phyloP scores from a whole-genome alignment of 2,888 invertebrate genomes.

The Eugnorisma glareosa region DNA sequence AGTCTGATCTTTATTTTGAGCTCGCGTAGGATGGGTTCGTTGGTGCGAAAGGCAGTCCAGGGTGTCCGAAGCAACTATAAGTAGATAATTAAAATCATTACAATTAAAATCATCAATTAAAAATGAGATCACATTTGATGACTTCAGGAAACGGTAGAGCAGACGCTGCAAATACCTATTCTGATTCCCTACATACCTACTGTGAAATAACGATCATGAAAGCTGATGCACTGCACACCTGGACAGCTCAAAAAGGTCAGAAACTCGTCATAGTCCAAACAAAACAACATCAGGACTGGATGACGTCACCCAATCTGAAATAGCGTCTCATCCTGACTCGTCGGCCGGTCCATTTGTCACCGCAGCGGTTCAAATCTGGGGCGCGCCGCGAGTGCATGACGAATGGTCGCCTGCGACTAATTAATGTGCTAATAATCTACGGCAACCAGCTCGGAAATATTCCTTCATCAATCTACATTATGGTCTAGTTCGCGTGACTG shows the following conservation, averaged over 20 bases:
- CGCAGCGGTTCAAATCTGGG: conserved; percentile 64
- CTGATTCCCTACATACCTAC: neutral
- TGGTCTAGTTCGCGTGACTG: conserved; percentile 39
- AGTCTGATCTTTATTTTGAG: too few species aligned
- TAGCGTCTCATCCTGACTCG: conserved; percentile 46
- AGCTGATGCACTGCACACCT: conserved; percentile 11
- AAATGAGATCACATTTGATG: neutral
- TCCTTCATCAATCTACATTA: conserved; percentile 63
- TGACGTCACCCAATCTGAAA: conserved; percentile 48
- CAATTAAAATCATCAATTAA: too few species aligned
- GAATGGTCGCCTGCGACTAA: conserved; percentile 63
- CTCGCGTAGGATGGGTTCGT: too few species aligned
- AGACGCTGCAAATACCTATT: neutral
- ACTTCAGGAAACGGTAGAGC: neutral
- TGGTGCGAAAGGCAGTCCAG: too few species aligned
- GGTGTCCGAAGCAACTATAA: neutral
- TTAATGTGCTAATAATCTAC: conserved; percentile 66
- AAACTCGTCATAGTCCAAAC: conserved; percentile 23
- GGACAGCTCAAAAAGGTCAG: conserved; percentile 14
- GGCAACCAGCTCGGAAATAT: conserved; percentile 56
- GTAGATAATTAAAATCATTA: too few species aligned
- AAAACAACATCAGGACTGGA: conserved; percentile 13
- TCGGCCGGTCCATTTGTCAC: conserved; percentile 61
- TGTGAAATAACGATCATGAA: conserved; percentile 13
- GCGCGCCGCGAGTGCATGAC: conserved; percentile 56